Conservation (phyloP, 2,797 vertebrate species). For the Eulemur albifrons region DNA sequence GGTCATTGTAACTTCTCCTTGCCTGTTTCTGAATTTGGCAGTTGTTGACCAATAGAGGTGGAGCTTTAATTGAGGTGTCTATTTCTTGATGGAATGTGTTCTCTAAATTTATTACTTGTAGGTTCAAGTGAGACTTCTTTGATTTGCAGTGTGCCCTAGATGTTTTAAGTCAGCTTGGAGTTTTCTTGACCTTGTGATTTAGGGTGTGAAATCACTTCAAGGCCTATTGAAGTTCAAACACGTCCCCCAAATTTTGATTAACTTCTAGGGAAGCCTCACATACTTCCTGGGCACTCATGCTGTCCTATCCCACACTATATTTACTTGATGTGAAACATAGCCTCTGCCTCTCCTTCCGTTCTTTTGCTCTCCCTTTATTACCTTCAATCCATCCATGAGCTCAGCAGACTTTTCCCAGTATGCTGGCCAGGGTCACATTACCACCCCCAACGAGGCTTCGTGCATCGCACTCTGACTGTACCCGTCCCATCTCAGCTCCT, state of each 20-base stretch:
- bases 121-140: not conserved
- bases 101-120: slow-evolving; percentile 5
- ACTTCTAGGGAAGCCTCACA: not conserved
- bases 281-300: not conserved
- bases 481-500: not conserved
- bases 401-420: not conserved
- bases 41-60: not conserved
- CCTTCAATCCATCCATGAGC: not conserved
- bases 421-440: not conserved
- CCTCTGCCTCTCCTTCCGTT: not conserved
- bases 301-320: not conserved
- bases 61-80: not conserved
- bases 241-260: not conserved
- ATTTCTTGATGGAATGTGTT: not conserved
- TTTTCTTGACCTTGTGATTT: not conserved
- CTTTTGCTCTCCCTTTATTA: not conserved
- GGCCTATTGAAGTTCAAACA: not conserved
- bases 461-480: not conserved
- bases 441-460: not conserved
- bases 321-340: not conserved
- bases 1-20: not conserved
- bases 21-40: slow-evolving; percentile 18
- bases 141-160: not conserved
- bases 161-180: not conserved
- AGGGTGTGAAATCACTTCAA: slow-evolving; percentile 21